These are phyloP conservation scores for Anguilla anguilla DNA, from an alignment of 2,797 vertebrate species.

Conservation along the genomic window DNA sequence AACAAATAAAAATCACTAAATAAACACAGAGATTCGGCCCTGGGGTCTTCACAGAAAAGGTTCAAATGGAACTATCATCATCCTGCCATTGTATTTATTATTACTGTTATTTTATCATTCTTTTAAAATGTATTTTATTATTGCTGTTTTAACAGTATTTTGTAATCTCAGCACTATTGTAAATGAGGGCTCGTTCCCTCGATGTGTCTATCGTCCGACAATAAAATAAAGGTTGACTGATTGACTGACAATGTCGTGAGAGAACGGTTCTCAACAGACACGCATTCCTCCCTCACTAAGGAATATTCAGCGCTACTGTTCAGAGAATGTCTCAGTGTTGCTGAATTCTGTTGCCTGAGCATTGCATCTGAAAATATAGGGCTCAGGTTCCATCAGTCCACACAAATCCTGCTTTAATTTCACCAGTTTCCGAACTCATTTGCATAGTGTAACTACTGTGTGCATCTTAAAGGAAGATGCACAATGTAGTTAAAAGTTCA, in stretches of 20 bases:
- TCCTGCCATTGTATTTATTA: not conserved
- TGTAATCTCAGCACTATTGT: too few species aligned
- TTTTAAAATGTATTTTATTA: too few species aligned
- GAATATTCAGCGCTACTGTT: not conserved
- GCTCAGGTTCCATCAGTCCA: not conserved
- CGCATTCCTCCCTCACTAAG: not conserved
- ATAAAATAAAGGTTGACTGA: too few species aligned
- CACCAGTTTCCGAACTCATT: not conserved
- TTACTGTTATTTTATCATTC: too few species aligned
- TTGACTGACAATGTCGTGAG: not conserved
- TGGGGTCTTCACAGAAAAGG: not conserved
- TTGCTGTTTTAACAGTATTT: too few species aligned
- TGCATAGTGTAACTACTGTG: not conserved
- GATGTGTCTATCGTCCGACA: too few species aligned
- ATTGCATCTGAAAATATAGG: not conserved
- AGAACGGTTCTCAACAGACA: not conserved
- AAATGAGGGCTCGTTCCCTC: too few species aligned
- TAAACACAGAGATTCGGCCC: not conserved
- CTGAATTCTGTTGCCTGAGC: not conserved
- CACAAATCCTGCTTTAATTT: not conserved
- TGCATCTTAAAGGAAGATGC: not conserved
- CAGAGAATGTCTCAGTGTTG: not conserved
- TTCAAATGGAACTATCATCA: not conserved
- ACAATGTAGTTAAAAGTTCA: not conserved
- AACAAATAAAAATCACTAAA: constrained; percentile 10